Evolutionary conservation across 2,888 invertebrate species (phyloP).

Genomic region (Agriopis leucophaearia): DNA sequence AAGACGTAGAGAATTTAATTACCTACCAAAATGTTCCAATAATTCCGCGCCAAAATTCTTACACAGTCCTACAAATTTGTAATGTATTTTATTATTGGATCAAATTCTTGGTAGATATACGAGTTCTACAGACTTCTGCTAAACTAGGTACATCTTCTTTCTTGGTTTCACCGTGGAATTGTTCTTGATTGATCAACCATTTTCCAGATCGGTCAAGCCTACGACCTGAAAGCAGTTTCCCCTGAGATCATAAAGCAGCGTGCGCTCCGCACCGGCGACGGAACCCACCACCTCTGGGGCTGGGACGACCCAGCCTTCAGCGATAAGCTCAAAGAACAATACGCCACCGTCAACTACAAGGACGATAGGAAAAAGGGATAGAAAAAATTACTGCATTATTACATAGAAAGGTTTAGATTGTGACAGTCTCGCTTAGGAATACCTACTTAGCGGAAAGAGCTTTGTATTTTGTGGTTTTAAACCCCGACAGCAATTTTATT

Average conservation of each 20-base stretch:
- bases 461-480: neutral
- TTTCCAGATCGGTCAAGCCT: slow-evolving; percentile 89
- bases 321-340: slow-evolving; percentile 74
- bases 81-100: too few relatives aligned
- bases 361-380: slow-evolving; percentile 59
- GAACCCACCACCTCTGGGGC: slow-evolving; percentile 89
- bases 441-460: too few relatives aligned
- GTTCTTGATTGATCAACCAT: neutral
- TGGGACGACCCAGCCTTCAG: slow-evolving; percentile 89
- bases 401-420: neutral
- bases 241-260: slow-evolving; percentile 88
- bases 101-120: too few relatives aligned
- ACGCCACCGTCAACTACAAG: slow-evolving; percentile 61
- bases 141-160: too few relatives aligned
- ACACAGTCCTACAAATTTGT: too few relatives aligned
- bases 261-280: slow-evolving; percentile 88
- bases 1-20: too few relatives aligned
- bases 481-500: too few relatives aligned
- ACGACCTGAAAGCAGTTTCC: slow-evolving; percentile 91
- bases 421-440: too few relatives aligned
- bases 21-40: too few relatives aligned
- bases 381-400: slow-evolving; percentile 28
- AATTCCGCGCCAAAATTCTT: too few relatives aligned
- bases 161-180: too few relatives aligned
- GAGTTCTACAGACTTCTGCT: too few relatives aligned